Evolutionary conservation across 1,140 invertebrate genomes (phyloP), one percentile per base, ranked within the genome.

Genomic region (Lasioglossum albipes): DNA sequence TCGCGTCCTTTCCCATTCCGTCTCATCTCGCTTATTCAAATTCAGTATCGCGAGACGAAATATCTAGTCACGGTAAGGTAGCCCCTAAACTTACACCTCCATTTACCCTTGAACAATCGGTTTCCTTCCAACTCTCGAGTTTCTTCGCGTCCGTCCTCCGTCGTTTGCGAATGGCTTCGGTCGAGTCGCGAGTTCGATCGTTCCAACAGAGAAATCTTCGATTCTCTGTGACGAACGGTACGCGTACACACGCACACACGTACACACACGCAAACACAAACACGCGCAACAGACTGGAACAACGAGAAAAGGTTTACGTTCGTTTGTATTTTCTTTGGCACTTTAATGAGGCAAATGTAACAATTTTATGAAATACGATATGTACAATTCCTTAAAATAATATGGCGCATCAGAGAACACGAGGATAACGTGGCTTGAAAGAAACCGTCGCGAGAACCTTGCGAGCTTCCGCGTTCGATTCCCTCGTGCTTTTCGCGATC

Each of bases 341-440:
- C 90, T 92, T 92, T 92, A 92, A 92, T 92, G 84, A 88, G 82
- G 75, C 86, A 88, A 86, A 61, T 80, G 79, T 91, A 91, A 91
- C 82, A 90, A 88, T 27, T 87, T 90, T 84, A 82, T 10, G 75
- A 87, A 86, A 71, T 81, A 69, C 72, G 65, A 72, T 91, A 85
- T 91, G 80, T 91, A 92, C 90, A 90, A 86, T 85, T 84, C 49
- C 87, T 91, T 93, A 91, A 31, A 83, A 69, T 92, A 92, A 87
- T 92, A 93, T 93, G 92, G 92, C 92, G 82, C 84, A 82, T 86
- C 27, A 65, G 66, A 81, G 76, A 75, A 81, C 79, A 85, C 75
- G 52, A 72, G 75, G 59, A 87, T 81, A 67, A 42, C 16, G 57
- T 49, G 18, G n/a, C 31, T 27, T 65, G 36, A 67, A 59, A 75